A percentile compares a stretch with the other conserved stretches of the same genome.
These are phyloP conservation scores for Drosophila insularis DNA, from an alignment of 1,140 invertebrate genomes.

Conservation along the genomic window DNA sequence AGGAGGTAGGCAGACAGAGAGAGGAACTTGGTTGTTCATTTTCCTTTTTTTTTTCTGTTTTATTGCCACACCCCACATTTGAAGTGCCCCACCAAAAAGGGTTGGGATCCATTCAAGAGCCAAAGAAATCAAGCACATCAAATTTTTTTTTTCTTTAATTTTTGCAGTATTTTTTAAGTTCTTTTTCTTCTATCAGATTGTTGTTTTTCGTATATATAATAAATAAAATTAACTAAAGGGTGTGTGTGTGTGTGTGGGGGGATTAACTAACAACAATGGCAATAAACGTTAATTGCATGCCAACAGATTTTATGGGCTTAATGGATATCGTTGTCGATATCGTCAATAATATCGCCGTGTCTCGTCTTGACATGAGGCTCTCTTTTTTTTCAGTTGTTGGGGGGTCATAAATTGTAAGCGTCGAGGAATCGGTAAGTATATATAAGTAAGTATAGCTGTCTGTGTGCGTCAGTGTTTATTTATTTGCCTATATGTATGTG, in stretches of 20 bases:
- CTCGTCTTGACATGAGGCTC: slow-evolving; percentile 50
- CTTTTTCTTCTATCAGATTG: slow-evolving; percentile 46
- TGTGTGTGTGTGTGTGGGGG: background rate
- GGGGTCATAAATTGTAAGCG: slow-evolving; percentile 68
- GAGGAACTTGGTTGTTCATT: background rate
- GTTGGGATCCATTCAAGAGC: background rate
- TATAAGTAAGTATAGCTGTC: slow-evolving; percentile 33
- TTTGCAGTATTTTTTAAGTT: slow-evolving; percentile 6
- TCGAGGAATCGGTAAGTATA: slow-evolving; percentile 39
- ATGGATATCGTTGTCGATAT: slow-evolving; percentile 75
- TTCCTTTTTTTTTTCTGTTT: slow-evolving; percentile 33
- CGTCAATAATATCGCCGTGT: slow-evolving; percentile 66
- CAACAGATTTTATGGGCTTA: slow-evolving; percentile 80
- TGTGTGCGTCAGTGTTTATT: slow-evolving; percentile 39
- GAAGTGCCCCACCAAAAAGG: slow-evolving; percentile 20
- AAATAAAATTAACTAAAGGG: slow-evolving; percentile 60
- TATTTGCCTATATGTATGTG: slow-evolving; percentile 11
- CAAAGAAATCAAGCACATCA: slow-evolving; percentile 1
- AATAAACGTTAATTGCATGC: slow-evolving; percentile 80
- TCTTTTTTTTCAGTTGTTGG: slow-evolving; percentile 7
- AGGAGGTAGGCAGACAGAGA: slow-evolving; percentile 31
- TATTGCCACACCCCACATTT: slow-evolving; percentile 70
- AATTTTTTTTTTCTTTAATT: background rate
- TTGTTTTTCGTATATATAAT: slow-evolving; percentile 35
- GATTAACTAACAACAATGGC: slow-evolving; percentile 67